These are phyloP conservation scores for Pangasianodon gigas DNA, from an alignment of 2,113 vertebrate genomes.

Conservation along the genomic window DNA sequence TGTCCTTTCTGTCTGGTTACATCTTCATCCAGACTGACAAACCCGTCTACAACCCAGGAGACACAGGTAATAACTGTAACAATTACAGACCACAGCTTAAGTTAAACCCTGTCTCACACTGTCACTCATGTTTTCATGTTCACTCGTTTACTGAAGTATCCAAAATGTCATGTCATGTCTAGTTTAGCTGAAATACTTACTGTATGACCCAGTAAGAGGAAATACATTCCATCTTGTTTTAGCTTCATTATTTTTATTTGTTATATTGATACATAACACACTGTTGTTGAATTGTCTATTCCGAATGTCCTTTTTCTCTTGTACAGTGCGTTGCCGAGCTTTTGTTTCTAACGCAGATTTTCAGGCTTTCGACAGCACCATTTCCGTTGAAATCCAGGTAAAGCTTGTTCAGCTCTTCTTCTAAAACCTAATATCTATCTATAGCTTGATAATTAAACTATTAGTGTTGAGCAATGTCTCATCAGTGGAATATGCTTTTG, in stretches of 20 bases:
- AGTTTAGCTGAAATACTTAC: neutral
- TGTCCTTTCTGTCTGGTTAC: constrained; percentile 72
- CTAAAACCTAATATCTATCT: too few species aligned
- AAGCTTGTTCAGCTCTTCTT: neutral
- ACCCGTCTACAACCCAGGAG: constrained; percentile 75
- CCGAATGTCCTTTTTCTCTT: neutral
- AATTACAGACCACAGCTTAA: neutral
- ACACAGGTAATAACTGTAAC: constrained; percentile 59
- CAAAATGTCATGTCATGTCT: neutral
- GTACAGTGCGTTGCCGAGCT: constrained; percentile 65
- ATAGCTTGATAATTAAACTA: neutral
- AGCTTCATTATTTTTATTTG: neutral
- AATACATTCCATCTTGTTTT: neutral
- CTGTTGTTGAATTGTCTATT: neutral
- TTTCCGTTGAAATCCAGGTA: constrained; percentile 70
- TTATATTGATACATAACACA: neutral
- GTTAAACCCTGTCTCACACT: neutral
- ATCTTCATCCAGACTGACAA: constrained; percentile 78
- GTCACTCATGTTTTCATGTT: neutral
- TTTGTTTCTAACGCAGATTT: constrained; percentile 67
- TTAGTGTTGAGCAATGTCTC: neutral
- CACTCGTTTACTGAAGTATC: neutral
- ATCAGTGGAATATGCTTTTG: neutral
- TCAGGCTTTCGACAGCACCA: constrained; percentile 55
- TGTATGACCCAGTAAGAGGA: neutral